Conservation (phyloP, 30 jellyfish, hydroid and myxozoan species). For the Nemopilema nomurai region DNA sequence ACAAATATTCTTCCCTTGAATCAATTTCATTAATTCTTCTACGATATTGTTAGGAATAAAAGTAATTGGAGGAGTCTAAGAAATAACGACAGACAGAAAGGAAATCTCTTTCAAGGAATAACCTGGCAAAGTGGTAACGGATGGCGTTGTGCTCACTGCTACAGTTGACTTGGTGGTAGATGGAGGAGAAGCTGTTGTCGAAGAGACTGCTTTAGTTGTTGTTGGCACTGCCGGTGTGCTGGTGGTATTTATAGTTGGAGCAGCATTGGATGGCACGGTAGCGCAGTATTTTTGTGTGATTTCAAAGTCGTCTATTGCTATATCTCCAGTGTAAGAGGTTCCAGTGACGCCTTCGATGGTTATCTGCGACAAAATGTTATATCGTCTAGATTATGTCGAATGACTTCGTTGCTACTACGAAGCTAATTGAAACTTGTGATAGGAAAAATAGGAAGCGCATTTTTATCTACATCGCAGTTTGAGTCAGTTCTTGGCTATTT, state of each 20-base stretch:
- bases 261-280: slow-evolving; percentile 9
- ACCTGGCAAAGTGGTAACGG: neutral
- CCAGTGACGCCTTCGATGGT: neutral
- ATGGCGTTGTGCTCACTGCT: neutral
- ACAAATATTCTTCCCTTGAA: too few species aligned
- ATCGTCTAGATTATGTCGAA: too few species aligned
- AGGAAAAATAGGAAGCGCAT: too few species aligned
- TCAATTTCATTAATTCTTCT: too few species aligned
- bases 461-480: too few species aligned
- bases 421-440: too few species aligned
- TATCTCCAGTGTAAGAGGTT: neutral
- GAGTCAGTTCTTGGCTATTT: too few species aligned
- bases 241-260: slow-evolving; percentile 7
- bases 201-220: neutral
- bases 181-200: neutral
- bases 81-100: too few species aligned
- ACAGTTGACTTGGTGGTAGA: neutral
- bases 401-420: too few species aligned
- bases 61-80: too few species aligned
- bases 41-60: too few species aligned
- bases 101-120: too few species aligned
- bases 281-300: neutral
- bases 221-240: slow-evolving; percentile 1
- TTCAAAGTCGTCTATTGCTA: neutral
- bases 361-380: neutral